Base-by-base conservation (phyloP, 2,797 vertebrate genomes). In the Neostethus bicornis region DNA sequence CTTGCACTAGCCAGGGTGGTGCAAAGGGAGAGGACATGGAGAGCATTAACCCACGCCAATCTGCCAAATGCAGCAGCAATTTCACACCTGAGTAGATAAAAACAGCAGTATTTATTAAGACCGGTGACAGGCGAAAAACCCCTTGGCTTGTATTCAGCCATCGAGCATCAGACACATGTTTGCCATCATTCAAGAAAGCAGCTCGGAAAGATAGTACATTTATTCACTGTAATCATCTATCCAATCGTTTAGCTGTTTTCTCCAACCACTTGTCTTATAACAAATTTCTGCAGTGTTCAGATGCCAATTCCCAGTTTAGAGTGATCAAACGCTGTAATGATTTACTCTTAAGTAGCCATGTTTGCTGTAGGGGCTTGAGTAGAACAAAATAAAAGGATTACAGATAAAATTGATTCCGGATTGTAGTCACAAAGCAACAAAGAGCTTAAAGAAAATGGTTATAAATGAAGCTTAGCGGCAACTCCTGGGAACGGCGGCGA, bases 11-110 rank as follows among this genome's bases (percentile, higher is more conserved):
- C 59, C 59, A 37, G 51, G 25, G 17, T 8, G 35, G 61, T 55
- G 59, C 55, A 26, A 29, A 25, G 66, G 65, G 58, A 81, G 21
- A 51, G 53, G 50, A 83, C 73, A 59, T 38, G 34, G 61, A 85
- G 83, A 86, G 70, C 85, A 86, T 90, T 88, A 90, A 88, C 85
- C 84, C 46, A 43, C 61, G 48, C 76, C 66, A 49, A 83, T 87
- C 82, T 87, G 79, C 83, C 88, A 90, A 89, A 90, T 84, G 84
- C 85, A 87, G 81, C 84, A 80, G 84, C 81, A 91, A 90, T 91
- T 91, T 89, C 87, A 86, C 81, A 87, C 86, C 87, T 83, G 84
- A 87, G 80, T 73, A 75, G 83, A 80, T 83, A 81, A 87, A 89
- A 90, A 90, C 86, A 89, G 66, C 83, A 81, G 83, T 81, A 82